Evolutionary conservation across 2,113 vertebrate genomes (phyloP).

Genomic region (Hirundichthys speculiger): DNA sequence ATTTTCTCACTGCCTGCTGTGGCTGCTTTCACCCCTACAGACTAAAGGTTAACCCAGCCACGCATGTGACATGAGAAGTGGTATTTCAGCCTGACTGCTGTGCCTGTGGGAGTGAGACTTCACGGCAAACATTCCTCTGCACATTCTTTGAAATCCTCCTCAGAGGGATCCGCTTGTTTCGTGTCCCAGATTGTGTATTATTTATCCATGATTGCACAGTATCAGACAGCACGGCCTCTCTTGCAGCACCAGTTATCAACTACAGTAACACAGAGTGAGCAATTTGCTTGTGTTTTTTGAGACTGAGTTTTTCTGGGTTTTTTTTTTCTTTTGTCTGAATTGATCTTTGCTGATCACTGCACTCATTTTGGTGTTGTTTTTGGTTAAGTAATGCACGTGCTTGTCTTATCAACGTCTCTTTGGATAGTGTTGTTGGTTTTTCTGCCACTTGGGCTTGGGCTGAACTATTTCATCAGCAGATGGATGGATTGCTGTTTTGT

Average conservation of each 20-base stretch:
- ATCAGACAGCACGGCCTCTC: conserved; percentile 28
- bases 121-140: conserved; percentile 34
- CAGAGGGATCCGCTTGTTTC: conserved; percentile 35
- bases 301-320: too few relatives aligned
- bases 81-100: background rate
- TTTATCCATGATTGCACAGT: conserved; percentile 47
- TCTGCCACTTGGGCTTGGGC: too few relatives aligned
- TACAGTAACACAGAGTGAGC: background rate
- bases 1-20: background rate
- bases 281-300: background rate
- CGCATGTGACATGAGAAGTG: conserved; percentile 35
- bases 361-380: too few relatives aligned
- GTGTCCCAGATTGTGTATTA: conserved; percentile 42
- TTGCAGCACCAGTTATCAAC: background rate
- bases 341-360: too few relatives aligned
- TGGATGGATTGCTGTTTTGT: too few relatives aligned
- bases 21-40: background rate
- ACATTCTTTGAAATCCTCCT: conserved; percentile 48
- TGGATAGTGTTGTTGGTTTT: too few relatives aligned
- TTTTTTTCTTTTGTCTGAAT: too few relatives aligned
- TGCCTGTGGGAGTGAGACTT: conserved; percentile 19
- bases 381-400: too few relatives aligned
- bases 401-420: too few relatives aligned
- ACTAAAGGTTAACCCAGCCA: background rate
- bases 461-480: too few relatives aligned